phyloP scores from a whole-genome alignment of 2,113 vertebrate genomes.

The Pristiophorus japonicus region DNA sequence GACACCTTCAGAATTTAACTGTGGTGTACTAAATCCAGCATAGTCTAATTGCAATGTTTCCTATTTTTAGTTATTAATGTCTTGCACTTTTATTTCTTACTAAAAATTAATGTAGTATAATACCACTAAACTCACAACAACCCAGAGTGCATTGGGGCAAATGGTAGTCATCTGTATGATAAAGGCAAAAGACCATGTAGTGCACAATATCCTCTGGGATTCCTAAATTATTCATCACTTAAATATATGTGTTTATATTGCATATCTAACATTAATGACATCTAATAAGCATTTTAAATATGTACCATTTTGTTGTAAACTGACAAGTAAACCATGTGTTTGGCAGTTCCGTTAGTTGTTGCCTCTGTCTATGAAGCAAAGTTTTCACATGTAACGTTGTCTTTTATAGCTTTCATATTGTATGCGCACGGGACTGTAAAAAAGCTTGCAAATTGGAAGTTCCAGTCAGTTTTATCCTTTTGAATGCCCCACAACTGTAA shows the following conservation, averaged over 20 bases:
- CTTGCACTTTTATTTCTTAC: conserved; percentile 16
- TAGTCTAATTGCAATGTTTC: not conserved
- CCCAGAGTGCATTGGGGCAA: not conserved
- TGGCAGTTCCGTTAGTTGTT: conserved; percentile 16
- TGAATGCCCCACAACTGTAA: not conserved
- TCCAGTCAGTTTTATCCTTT: not conserved
- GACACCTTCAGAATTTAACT: not conserved
- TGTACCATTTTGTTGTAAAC: conserved; percentile 15
- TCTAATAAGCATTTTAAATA: not conserved
- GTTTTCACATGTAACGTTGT: not conserved
- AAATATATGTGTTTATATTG: conserved; percentile 27
- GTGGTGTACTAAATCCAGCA: not conserved
- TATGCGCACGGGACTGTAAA: conserved; percentile 10
- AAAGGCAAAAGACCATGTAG: not conserved
- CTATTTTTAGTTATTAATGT: not conserved
- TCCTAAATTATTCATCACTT: not conserved
- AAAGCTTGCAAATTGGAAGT: conserved; percentile 5
- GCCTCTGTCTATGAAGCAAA: conserved; percentile 16
- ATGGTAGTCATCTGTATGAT: not conserved
- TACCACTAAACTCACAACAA: not conserved
- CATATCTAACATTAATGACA: conserved; percentile 18
- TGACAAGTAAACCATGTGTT: conserved; percentile 29
- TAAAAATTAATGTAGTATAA: not conserved
- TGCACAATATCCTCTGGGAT: not conserved
- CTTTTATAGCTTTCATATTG: conserved; percentile 1